Conservation (phyloP, 1,140 invertebrate species). For the Drosophila miranda region DNA sequence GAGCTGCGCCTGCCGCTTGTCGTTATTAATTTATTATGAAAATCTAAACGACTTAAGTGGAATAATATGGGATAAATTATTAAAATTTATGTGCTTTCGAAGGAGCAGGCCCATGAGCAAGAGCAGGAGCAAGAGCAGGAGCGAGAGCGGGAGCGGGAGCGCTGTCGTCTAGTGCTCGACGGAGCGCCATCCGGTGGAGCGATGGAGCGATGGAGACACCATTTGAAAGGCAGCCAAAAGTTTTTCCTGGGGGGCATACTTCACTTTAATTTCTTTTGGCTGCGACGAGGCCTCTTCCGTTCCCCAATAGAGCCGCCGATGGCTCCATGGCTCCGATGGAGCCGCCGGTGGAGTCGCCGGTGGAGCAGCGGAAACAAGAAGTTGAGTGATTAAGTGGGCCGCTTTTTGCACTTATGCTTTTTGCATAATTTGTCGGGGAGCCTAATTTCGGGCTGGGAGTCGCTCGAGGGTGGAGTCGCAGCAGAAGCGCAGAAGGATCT, state of each 20-base stretch:
- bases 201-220: slow-evolving; percentile 5
- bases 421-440: slow-evolving; percentile 54
- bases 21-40: slow-evolving; percentile 81
- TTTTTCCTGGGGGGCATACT: slow-evolving; percentile 49
- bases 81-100: slow-evolving; percentile 80
- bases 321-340: not conserved
- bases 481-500: not conserved
- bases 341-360: slow-evolving; percentile 12
- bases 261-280: slow-evolving; percentile 71
- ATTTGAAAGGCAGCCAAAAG: slow-evolving; percentile 72
- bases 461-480: too few species aligned
- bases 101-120: slow-evolving; percentile 34
- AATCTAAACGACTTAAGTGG: slow-evolving; percentile 81
- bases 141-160: not conserved
- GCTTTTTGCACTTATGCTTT: slow-evolving; percentile 74
- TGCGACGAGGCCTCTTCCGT: slow-evolving; percentile 20
- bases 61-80: slow-evolving; percentile 81
- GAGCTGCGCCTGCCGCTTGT: slow-evolving; percentile 41
- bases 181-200: slow-evolving; percentile 23
- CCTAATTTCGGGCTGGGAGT: slow-evolving; percentile 46
- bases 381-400: slow-evolving; percentile 75
- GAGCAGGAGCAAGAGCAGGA: not conserved
- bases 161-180: slow-evolving; percentile 34
- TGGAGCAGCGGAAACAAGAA: slow-evolving; percentile 58
- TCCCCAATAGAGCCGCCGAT: not conserved